These are phyloP conservation scores for Resseliella maxima DNA, from an alignment of 2,888 invertebrate species.

Conservation along the genomic window DNA sequence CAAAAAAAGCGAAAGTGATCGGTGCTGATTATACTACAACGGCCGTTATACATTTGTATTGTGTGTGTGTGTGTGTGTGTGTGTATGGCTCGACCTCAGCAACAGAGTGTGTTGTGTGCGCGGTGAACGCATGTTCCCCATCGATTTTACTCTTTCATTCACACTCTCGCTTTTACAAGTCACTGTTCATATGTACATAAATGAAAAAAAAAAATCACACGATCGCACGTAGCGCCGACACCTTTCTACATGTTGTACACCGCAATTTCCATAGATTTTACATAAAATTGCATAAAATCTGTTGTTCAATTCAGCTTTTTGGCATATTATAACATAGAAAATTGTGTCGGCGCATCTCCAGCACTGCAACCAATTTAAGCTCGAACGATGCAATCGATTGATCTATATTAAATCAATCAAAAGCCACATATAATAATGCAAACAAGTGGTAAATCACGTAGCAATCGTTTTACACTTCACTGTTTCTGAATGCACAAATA, in stretches of 20 bases:
- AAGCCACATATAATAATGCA: background rate
- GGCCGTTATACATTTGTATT: background rate
- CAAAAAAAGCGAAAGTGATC: conserved; percentile 50
- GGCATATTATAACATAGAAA: background rate
- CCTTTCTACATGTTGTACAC: background rate
- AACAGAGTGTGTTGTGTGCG: conserved; percentile 39
- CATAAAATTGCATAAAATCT: background rate
- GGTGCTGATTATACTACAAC: conserved; percentile 32
- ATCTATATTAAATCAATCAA: conserved; percentile 19
- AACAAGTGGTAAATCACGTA: conserved; percentile 30
- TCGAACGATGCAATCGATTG: conserved; percentile 33
- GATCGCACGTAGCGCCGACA: background rate
- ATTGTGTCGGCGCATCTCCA: conserved; percentile 38
- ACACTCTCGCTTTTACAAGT: background rate
- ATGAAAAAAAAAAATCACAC: background rate
- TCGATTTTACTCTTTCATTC: background rate
- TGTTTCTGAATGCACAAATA: background rate
- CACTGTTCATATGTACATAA: too few species aligned
- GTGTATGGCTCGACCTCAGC: conserved; percentile 19
- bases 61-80: background rate
- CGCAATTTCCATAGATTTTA: background rate
- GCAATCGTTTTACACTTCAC: background rate
- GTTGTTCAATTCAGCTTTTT: background rate
- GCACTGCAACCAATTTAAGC: background rate
- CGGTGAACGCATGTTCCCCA: background rate